phyloP scores from a whole-genome alignment of 2,113 vertebrate species.

The Cavia aperea region DNA sequence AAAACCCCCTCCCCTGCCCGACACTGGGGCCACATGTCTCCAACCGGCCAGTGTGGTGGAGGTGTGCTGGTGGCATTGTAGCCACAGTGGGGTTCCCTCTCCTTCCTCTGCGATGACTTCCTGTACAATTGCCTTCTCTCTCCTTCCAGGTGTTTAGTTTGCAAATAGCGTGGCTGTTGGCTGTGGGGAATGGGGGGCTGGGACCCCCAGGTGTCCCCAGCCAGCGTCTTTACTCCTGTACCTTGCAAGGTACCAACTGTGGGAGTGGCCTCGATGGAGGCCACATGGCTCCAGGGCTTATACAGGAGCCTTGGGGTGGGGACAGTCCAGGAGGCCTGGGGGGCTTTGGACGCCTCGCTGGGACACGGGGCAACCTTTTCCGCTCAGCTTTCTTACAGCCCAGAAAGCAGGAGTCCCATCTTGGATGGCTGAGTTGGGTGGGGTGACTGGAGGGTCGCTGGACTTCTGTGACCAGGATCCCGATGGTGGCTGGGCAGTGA shows the following conservation, averaged over 20 bases:
- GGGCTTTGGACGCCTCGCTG: not conserved
- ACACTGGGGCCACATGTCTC: too few species aligned
- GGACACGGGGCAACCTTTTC: not conserved
- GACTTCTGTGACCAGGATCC: not conserved
- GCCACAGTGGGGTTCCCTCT: not conserved
- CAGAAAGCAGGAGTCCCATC: not conserved
- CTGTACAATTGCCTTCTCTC: not conserved
- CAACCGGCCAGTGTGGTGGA: not conserved
- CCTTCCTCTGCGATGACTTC: not conserved
- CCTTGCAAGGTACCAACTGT: too few species aligned
- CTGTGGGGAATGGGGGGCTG: not conserved
- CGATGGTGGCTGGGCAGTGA: rapidly evolving
- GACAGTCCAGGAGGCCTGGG: not conserved
- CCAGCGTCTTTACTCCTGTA: rapidly evolving
- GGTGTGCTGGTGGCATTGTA: not conserved
- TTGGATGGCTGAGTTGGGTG: not conserved
- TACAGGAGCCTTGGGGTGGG: not conserved
- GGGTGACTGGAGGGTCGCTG: not conserved
- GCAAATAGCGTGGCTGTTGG: not conserved
- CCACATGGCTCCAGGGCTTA: too few species aligned
- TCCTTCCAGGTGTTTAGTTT: not conserved
- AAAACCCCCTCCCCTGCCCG: rapidly evolving
- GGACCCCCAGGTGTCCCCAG: not conserved
- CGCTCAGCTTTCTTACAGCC: not conserved
- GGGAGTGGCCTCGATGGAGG: not conserved